phyloP scores from a whole-genome alignment of 1,140 invertebrate genomes.

The Leptestheria dahalacensis region DNA sequence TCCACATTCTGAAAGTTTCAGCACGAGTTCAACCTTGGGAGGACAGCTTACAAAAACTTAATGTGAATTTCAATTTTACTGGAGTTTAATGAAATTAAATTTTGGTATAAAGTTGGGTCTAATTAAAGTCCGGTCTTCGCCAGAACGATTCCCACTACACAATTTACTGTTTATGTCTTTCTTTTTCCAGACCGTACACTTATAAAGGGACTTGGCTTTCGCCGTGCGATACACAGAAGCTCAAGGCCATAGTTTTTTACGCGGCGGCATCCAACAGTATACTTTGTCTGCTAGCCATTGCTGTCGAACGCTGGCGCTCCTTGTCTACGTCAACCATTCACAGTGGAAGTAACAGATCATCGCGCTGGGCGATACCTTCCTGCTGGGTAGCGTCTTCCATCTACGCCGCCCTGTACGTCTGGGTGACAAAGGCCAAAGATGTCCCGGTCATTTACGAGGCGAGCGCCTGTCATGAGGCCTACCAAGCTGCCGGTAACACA shows the following conservation, averaged over 20 bases:
- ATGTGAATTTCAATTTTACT: neutral
- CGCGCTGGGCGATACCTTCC: neutral
- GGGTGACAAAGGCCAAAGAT: neutral
- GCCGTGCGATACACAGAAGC: conserved; percentile 8
- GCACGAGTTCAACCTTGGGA: too few species aligned
- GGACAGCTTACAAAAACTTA: too few species aligned
- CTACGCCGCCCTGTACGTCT: conserved; percentile 5
- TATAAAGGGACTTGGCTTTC: neutral
- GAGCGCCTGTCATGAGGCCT: neutral
- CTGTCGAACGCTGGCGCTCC: conserved; percentile 14
- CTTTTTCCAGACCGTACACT: conserved; percentile 13
- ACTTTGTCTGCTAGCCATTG: conserved; percentile 17
- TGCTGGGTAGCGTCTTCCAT: conserved; percentile 11
- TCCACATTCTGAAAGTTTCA: too few species aligned
- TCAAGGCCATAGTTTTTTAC: conserved; percentile 13
- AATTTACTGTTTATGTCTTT: neutral
- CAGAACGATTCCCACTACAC: too few species aligned
- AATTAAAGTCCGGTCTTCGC: too few species aligned
- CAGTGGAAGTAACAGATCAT: neutral
- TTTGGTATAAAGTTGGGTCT: neutral
- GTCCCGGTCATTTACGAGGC: conserved; percentile 5
- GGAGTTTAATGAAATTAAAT: neutral
- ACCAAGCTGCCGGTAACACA: neutral
- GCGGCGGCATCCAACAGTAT: conserved; percentile 16
- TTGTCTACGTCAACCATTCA: neutral